Conservation (phyloP, 2,113 vertebrate genomes). For the Xenus cinereus region DNA sequence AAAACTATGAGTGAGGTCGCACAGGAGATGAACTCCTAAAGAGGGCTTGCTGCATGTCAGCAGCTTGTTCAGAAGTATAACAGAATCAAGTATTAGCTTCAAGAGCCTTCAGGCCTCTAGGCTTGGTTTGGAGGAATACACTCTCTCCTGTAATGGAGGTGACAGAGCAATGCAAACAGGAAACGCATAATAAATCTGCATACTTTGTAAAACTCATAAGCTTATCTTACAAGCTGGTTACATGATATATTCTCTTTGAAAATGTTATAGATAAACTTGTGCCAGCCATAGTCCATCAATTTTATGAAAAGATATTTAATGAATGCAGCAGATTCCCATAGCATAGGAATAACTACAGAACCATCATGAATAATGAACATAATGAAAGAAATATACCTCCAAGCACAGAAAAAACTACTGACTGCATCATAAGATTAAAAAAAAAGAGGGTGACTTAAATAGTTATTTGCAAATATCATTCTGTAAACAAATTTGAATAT, state of each 20-base stretch:
- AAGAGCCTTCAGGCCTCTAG: background rate
- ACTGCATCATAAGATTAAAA: conserved; percentile 24
- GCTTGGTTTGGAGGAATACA: background rate
- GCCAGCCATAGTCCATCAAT: conserved; percentile 43
- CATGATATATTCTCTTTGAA: conserved; percentile 30
- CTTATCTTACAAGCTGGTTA: conserved; percentile 9
- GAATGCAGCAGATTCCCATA: conserved; percentile 59
- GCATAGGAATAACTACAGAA: conserved; percentile 42
- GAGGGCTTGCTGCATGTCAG: background rate
- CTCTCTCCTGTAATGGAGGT: background rate
- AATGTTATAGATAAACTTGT: conserved; percentile 21
- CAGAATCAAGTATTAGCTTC: background rate
- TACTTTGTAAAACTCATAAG: conserved; percentile 5
- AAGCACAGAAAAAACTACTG: conserved; percentile 27
- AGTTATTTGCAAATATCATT: conserved; percentile 56
- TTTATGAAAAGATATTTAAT: conserved; percentile 64
- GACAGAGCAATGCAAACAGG: background rate
- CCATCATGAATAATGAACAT: conserved; percentile 40
- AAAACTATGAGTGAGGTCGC: background rate
- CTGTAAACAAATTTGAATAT: conserved; percentile 70
- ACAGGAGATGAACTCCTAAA: background rate
- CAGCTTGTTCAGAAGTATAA: background rate
- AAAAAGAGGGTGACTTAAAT: conserved; percentile 46
- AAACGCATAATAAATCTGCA: background rate
- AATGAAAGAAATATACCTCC: conserved; percentile 56